A percentile compares a stretch with the other conserved stretches of the same genome.
These are phyloP conservation scores for Drosophila atripex DNA, from an alignment of 2,888 invertebrate species.

Conservation along the genomic window DNA sequence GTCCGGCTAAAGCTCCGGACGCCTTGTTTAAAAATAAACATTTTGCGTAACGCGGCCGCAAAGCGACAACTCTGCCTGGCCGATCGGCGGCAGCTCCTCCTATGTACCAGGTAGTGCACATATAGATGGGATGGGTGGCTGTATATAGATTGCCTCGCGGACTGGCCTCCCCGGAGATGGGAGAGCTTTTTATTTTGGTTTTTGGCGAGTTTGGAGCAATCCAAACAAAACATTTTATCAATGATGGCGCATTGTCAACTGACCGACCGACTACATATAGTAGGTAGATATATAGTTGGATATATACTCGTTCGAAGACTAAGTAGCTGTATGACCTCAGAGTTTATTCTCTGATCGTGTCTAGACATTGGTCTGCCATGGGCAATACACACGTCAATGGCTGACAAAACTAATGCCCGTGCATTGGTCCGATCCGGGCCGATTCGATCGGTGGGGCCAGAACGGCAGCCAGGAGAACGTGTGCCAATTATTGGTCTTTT, in stretches of 20 bases:
- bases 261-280: constrained; percentile 16
- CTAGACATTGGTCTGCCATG: constrained; percentile 72
- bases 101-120: constrained; percentile 32
- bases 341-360: constrained; percentile 56
- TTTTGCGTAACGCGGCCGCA: constrained; percentile 79
- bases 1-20: constrained; percentile 72
- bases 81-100: constrained; percentile 37
- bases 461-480: constrained; percentile 11
- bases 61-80: constrained; percentile 53
- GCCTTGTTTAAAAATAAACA: constrained; percentile 81
- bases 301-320: constrained; percentile 26
- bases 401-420: constrained; percentile 44
- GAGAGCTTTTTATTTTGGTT: constrained; percentile 15
- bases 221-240: constrained; percentile 57
- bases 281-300: not conserved
- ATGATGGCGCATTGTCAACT: constrained; percentile 51
- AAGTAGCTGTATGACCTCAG: constrained; percentile 69
- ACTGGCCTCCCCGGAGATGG: constrained; percentile 72
- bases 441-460: constrained; percentile 12
- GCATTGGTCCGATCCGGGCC: constrained; percentile 49
- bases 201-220: constrained; percentile 37
- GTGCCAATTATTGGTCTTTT: constrained; percentile 24
- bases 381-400: constrained; percentile 60
- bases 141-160: constrained; percentile 35
- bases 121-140: constrained; percentile 11